Percentiles rank a stretch among this genome's conserved stretches.
These are phyloP conservation scores for Perithous albicinctus DNA, from an alignment of 2,888 invertebrate species.

Conservation along the genomic window DNA sequence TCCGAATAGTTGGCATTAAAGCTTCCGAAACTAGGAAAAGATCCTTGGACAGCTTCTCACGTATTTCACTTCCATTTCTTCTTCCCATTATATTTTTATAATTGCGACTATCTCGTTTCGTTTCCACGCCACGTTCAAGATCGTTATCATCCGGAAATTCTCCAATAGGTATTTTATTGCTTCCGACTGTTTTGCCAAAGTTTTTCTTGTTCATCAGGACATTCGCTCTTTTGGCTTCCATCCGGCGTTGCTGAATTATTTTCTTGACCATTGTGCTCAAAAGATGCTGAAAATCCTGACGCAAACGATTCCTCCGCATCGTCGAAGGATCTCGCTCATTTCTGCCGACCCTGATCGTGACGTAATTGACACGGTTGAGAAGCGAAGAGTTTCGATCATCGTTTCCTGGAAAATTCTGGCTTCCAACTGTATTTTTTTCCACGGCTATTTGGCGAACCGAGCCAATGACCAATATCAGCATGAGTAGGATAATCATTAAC, in stretches of 20 bases:
- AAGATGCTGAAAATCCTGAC: slow-evolving; percentile 43
- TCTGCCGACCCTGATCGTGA: neutral
- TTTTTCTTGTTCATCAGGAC: neutral
- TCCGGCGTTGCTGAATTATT: slow-evolving; percentile 35
- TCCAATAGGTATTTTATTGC: slow-evolving; percentile 22
- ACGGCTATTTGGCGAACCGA: neutral
- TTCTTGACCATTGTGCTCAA: slow-evolving; percentile 47
- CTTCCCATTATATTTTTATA: slow-evolving; percentile 3
- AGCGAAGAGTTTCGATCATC: neutral
- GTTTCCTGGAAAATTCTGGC: neutral
- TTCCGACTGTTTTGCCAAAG: neutral
- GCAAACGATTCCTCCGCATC: slow-evolving; percentile 11
- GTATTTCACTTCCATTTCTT: neutral
- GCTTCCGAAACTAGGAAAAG: slow-evolving; percentile 20
- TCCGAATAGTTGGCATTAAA: slow-evolving; percentile 20
- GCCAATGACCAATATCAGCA: slow-evolving; percentile 42
- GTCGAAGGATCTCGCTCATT: neutral
- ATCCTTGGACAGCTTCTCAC: slow-evolving; percentile 12
- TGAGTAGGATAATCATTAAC: slow-evolving; percentile 49
- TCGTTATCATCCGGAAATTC: slow-evolving; percentile 19
- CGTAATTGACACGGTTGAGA: neutral
- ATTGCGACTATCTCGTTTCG: neutral
- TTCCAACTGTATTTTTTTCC: neutral
- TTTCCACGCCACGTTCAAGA: neutral
- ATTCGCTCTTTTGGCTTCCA: slow-evolving; percentile 1